Base-by-base conservation (phyloP, 2,797 vertebrate genomes). In the Phataginus tetradactyla region DNA sequence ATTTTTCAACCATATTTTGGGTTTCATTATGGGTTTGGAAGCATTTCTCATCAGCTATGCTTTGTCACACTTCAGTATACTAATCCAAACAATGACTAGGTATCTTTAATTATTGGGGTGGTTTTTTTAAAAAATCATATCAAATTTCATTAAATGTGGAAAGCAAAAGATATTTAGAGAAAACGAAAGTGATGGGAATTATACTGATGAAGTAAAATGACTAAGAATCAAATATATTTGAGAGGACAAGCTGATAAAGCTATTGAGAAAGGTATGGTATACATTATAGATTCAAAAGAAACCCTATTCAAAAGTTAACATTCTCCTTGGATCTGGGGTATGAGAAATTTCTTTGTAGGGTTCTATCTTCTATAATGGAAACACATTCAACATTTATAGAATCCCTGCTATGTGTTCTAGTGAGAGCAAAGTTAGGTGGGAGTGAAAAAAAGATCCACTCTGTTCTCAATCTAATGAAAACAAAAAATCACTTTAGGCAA, bases 151-250 rank as follows among this genome's bases (percentile, higher is more conserved):
- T 90, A 75, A 80, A 74, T 92, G 29, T 85, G 77, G 49, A 87
- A 95, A 85, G 59, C 27, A 69, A 93, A 77, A 89, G 27, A 85
- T 37, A 69, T 83, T 69, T 95, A 90, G 83, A 93, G 83, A 87
- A 96, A 91, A 91, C 61, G 89, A 91, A 77, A 94, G 20, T 53
- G 71, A 79, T 75, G 59, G 25, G 27, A 53, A 74, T 55, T 94
- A 75, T 57, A 75, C n/a, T 79, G n/a, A 83, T 71, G 37, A 51
- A 94, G 15, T 21, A 84, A 92, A 92, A 96, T 90, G 64, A 72
- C 71, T 66, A 90, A 87, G 37, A 89, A 57, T 92, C 29, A 85
- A 94, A 27, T 90, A 75, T 37, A 87, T 55, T 79, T 90, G 79
- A 94, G 57, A 86, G 74, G 39, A 64, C 32, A 89, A 74, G 85